Evolutionary conservation across 1,140 invertebrate species (phyloP).

Genomic region (Drosophila miranda): DNA sequence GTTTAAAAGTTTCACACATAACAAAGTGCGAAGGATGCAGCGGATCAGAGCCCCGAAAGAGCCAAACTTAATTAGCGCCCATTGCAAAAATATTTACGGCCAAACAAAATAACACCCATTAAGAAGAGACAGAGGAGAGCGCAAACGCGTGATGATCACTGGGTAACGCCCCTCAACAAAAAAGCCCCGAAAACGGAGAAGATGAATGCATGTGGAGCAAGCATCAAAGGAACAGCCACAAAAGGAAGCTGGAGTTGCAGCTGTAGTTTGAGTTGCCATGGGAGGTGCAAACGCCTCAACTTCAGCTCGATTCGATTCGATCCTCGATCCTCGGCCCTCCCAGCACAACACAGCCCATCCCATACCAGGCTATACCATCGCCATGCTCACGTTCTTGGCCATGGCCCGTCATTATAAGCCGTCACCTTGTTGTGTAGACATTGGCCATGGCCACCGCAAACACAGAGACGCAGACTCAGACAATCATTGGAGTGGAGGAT

Average conservation of each 20-base stretch:
- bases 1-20: slow-evolving; percentile 80
- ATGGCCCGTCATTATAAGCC: slow-evolving; percentile 76
- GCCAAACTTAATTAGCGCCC: slow-evolving; percentile 80
- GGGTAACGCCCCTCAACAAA: slow-evolving; percentile 77
- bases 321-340: slow-evolving; percentile 19
- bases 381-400: slow-evolving; percentile 48
- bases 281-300: slow-evolving; percentile 68
- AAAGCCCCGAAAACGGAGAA: slow-evolving; percentile 36
- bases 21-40: slow-evolving; percentile 79
- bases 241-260: background rate
- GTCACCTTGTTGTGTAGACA: slow-evolving; percentile 79
- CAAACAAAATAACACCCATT: slow-evolving; percentile 82
- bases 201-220: background rate
- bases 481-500: slow-evolving; percentile 1
- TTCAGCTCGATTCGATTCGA: slow-evolving; percentile 42
- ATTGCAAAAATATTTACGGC: slow-evolving; percentile 81
- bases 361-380: slow-evolving; percentile 2
- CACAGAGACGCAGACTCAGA: slow-evolving; percentile 31
- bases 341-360: background rate
- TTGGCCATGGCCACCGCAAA: slow-evolving; percentile 77
- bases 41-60: slow-evolving; percentile 45
- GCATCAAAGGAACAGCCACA: slow-evolving; percentile 13
- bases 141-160: slow-evolving; percentile 82
- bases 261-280: slow-evolving; percentile 28
- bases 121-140: slow-evolving; percentile 45